These are phyloP conservation scores for Epinephelus fuscoguttatus DNA, from an alignment of 2,113 vertebrate genomes.

Conservation along the genomic window DNA sequence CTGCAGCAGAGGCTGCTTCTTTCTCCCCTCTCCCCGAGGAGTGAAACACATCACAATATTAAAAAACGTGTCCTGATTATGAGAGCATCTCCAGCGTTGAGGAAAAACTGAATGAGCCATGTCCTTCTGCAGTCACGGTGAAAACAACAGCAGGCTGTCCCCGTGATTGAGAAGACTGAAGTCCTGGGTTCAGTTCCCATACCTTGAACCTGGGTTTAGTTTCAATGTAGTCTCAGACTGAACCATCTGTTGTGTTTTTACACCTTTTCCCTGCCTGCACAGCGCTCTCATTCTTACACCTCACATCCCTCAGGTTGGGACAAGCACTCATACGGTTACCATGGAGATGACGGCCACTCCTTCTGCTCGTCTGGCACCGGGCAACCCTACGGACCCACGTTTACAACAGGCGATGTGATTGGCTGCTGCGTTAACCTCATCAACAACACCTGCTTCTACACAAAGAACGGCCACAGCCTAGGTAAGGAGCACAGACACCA, in stretches of 20 bases:
- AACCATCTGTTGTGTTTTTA: not conserved
- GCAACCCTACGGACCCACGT: slow-evolving; percentile 96
- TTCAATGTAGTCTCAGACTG: not conserved
- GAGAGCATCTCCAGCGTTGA: not conserved
- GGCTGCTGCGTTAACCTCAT: slow-evolving; percentile 99
- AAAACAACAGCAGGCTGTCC: not conserved
- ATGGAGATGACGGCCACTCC: slow-evolving; percentile 97
- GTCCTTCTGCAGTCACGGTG: not conserved
- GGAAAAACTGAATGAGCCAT: not conserved
- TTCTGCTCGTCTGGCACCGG: slow-evolving; percentile 98
- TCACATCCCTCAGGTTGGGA: slow-evolving; percentile 90
- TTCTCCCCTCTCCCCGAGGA: not conserved
- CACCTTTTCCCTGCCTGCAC: not conserved
- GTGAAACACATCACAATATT: slow-evolving; percentile 1
- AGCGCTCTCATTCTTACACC: not conserved
- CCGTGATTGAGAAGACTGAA: not conserved
- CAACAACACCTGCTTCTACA: slow-evolving; percentile 98
- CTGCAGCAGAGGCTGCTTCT: slow-evolving; percentile 5
- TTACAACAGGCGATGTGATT: slow-evolving; percentile 97
- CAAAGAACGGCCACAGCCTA: slow-evolving; percentile 97
- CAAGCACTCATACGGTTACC: slow-evolving; percentile 98
- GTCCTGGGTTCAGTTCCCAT: not conserved
- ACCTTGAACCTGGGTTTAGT: not conserved
- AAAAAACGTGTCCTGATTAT: not conserved
- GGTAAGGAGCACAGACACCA: slow-evolving; percentile 77